Evolutionary conservation across 2,888 invertebrate species (phyloP).

Genomic region (Cantharis rufa): DNA sequence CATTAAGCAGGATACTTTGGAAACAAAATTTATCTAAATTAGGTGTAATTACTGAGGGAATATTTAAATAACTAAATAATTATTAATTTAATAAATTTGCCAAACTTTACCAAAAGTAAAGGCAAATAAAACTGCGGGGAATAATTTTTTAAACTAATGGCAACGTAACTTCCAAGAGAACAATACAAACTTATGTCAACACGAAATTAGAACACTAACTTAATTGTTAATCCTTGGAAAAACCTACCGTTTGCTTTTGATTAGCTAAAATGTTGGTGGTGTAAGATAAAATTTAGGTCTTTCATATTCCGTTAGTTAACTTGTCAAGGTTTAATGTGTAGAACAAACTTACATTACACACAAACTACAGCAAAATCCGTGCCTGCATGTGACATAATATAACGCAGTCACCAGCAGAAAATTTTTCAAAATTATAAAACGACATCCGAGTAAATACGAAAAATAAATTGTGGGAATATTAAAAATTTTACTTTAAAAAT

Average conservation of each 20-base stretch:
- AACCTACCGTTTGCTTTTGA: neutral
- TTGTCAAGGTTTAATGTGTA: constrained; percentile 14
- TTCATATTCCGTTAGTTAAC: constrained; percentile 13
- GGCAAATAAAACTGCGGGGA: neutral
- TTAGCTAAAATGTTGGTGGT: neutral
- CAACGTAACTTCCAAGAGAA: neutral
- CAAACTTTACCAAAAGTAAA: neutral
- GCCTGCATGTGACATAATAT: constrained; percentile 11
- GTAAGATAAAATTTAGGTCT: neutral
- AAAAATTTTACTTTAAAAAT: neutral
- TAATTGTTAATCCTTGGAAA: neutral
- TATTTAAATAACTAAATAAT: neutral
- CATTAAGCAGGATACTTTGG: neutral
- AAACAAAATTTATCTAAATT: neutral
- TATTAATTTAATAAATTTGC: neutral
- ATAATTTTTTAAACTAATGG: neutral
- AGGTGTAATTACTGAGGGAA: neutral
- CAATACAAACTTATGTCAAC: neutral
- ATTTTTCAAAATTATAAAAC: neutral
- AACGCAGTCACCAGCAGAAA: neutral
- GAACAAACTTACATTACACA: constrained; percentile 13
- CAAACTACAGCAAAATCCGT: constrained; percentile 8
- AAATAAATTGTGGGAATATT: neutral
- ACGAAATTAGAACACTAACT: neutral
- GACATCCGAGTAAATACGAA: neutral